Conservation (phyloP, 2,113 vertebrate species). For the Brienomyrus brachyistius region DNA sequence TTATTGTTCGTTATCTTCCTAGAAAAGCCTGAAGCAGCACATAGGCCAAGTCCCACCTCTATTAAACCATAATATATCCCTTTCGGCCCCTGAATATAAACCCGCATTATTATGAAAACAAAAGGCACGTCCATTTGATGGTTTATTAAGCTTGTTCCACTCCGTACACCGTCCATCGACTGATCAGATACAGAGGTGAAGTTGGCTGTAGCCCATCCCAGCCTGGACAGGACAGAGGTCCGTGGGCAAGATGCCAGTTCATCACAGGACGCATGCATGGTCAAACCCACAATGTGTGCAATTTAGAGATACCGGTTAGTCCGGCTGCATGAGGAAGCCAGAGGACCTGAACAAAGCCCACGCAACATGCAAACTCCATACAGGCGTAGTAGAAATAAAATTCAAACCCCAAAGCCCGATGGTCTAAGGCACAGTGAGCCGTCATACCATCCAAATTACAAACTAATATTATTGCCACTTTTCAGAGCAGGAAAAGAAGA, state of each 20-base stretch:
- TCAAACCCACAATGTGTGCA: not conserved
- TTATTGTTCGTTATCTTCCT: not conserved
- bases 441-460: not conserved
- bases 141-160: not conserved
- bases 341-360: not conserved
- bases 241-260: not conserved
- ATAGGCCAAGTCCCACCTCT: not conserved
- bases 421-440: not conserved
- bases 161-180: not conserved
- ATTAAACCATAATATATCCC: constrained; percentile 1
- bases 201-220: not conserved
- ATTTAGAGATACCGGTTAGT: not conserved
- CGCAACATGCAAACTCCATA: not conserved
- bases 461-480: not conserved
- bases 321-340: not conserved
- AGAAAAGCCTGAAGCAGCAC: not conserved
- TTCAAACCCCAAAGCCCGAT: not conserved
- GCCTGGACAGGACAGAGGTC: not conserved
- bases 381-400: not conserved
- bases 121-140: not conserved
- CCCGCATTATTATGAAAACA: not conserved
- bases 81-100: not conserved
- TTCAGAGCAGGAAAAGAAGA: not conserved
- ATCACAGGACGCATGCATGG: not conserved
- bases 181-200: not conserved